Evolutionary conservation across 2,888 invertebrate species (phyloP).

Genomic region (Microplitis deprimator): DNA sequence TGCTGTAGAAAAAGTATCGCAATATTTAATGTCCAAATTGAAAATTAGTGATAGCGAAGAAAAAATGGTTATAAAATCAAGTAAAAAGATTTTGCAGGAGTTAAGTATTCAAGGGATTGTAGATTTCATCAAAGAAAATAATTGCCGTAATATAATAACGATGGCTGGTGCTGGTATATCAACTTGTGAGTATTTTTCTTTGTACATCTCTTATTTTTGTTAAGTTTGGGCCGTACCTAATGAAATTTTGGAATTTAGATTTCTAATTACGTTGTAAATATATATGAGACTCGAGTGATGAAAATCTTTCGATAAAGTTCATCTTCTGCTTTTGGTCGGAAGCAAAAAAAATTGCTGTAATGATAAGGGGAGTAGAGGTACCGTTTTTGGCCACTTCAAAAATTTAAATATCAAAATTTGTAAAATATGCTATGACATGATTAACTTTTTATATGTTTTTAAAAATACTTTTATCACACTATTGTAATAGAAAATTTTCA

Average conservation of each 20-base stretch:
- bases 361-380: too few species aligned
- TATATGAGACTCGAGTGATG: too few species aligned
- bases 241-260: neutral
- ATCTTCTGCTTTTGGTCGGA: too few species aligned
- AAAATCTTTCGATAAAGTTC: too few species aligned
- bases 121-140: slow-evolving; percentile 82
- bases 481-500: too few species aligned
- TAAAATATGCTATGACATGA: too few species aligned
- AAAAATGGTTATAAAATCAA: slow-evolving; percentile 42
- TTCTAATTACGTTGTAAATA: neutral
- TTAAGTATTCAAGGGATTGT: slow-evolving; percentile 83
- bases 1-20: slow-evolving; percentile 78
- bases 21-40: slow-evolving; percentile 79
- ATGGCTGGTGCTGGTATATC: slow-evolving; percentile 98
- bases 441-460: too few species aligned
- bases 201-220: slow-evolving; percentile 23
- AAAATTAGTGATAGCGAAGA: slow-evolving; percentile 72
- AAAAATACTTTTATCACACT: too few species aligned
- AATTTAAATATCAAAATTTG: too few species aligned
- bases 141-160: slow-evolving; percentile 89
- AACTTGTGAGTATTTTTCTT: slow-evolving; percentile 80
- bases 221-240: too few species aligned
- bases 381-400: too few species aligned
- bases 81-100: slow-evolving; percentile 77
- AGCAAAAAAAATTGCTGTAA: too few species aligned